Conservation (phyloP, 2,888 invertebrate genomes). For the Halictus ligatus region DNA sequence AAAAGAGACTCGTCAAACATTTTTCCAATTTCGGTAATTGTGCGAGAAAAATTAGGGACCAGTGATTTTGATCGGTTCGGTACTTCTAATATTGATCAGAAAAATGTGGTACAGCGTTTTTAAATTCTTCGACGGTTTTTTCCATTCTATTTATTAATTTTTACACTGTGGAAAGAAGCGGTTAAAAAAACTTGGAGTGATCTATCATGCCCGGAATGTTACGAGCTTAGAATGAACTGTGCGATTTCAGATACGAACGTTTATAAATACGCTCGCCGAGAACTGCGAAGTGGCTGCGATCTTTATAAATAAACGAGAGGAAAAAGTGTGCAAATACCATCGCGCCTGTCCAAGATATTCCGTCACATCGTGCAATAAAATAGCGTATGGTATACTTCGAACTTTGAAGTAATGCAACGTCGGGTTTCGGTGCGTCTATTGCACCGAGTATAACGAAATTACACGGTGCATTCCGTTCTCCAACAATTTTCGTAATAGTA, state of each 20-base stretch:
- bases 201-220: neutral
- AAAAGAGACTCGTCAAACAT: no score
- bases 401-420: neutral
- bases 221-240: neutral
- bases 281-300: neutral
- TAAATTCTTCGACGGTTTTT: no score
- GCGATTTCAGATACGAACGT: neutral
- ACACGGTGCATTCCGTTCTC: no score
- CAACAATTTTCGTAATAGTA: neutral
- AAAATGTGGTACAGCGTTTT: no score
- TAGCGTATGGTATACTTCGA: neutral
- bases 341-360: neutral
- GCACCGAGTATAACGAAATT: neutral
- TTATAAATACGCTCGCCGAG: neutral
- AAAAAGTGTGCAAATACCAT: neutral
- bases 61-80: no score
- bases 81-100: no score
- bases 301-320: neutral
- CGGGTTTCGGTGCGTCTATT: neutral
- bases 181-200: no score
- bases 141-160: no score
- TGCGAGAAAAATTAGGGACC: no score
- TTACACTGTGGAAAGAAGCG: no score
- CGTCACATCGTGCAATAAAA: neutral
- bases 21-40: no score